phyloP scores from a whole-genome alignment of 1,140 invertebrate species.

The Lucilia sericata region DNA sequence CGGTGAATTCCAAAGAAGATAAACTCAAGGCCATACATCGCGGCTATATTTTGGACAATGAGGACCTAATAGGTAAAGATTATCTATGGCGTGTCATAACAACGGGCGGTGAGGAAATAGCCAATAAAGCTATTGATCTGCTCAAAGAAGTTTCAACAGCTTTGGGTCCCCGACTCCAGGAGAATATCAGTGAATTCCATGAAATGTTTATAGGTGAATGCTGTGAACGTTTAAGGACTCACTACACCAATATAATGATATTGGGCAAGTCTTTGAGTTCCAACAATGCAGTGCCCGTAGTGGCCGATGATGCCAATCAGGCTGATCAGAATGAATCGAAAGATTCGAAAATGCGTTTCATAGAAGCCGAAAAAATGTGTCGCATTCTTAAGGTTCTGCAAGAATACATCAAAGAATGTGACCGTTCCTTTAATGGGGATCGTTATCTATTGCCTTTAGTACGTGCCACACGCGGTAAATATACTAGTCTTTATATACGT shows the following conservation, averaged over 20 bases:
- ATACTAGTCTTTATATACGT: constrained; percentile 86
- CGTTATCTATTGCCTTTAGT: constrained; percentile 79
- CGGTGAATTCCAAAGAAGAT: constrained; percentile 95
- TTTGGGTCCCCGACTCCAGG: constrained; percentile 85
- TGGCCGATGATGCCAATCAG: constrained; percentile 64
- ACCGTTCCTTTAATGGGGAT: constrained; percentile 91
- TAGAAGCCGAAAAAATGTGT: constrained; percentile 91
- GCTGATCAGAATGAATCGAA: constrained; percentile 64
- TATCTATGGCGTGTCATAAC: constrained; percentile 96
- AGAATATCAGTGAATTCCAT: constrained; percentile 79
- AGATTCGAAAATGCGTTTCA: constrained; percentile 65
- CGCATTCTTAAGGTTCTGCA: constrained; percentile 93
- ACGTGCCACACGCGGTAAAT: constrained; percentile 86
- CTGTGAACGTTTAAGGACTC: constrained; percentile 87
- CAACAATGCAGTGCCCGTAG: constrained; percentile 24
- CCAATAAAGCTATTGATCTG: constrained; percentile 89
- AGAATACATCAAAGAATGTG: constrained; percentile 96
- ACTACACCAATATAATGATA: constrained; percentile 78
- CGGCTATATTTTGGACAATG: constrained; percentile 83
- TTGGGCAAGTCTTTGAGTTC: constrained; percentile 54
- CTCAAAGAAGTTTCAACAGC: constrained; percentile 95
- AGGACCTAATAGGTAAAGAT: constrained; percentile 94
- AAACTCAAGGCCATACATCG: constrained; percentile 90
- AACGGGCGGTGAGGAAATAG: constrained; percentile 90
- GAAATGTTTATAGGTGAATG: constrained; percentile 91